Percentiles rank a stretch among this genome's conserved stretches.
These are phyloP conservation scores for Gracilinanus agilis DNA, from an alignment of 2,113 vertebrate genomes.

Conservation along the genomic window DNA sequence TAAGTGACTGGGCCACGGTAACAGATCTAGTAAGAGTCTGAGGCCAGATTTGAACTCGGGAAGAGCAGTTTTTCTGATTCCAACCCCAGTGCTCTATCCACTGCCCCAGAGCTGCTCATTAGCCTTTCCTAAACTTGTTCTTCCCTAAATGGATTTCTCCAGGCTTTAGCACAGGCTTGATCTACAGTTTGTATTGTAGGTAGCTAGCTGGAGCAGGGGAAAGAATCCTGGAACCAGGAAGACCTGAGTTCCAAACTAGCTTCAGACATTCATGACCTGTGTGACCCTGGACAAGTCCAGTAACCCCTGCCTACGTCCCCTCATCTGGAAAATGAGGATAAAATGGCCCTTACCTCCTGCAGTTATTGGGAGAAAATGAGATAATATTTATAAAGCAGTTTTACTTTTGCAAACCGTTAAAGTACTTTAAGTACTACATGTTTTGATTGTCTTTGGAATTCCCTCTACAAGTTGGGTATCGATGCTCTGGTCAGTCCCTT, in stretches of 20 bases:
- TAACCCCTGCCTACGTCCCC: not conserved
- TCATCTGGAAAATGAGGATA: not conserved
- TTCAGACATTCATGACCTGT: not conserved
- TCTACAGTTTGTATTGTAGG: not conserved
- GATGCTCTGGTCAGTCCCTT: not conserved
- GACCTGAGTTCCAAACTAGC: not conserved
- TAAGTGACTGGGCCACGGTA: no score
- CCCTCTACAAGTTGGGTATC: not conserved
- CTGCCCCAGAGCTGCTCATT: not conserved
- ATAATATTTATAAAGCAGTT: not conserved
- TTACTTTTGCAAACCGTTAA: not conserved
- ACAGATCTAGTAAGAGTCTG: no score
- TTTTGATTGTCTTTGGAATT: not conserved
- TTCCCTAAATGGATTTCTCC: not conserved
- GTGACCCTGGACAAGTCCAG: not conserved
- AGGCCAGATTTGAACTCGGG: no score
- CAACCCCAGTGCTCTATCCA: no score
- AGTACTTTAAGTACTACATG: not conserved
- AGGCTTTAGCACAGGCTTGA: not conserved
- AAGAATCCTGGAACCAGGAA: not conserved
- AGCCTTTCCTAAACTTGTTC: not conserved
- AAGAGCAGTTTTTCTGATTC: no score
- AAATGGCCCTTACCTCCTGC: not conserved
- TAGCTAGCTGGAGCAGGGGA: not conserved
- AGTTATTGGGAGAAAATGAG: not conserved